phyloP scores from a whole-genome alignment of 2,888 invertebrate species.

The Temnothorax ravouxi region DNA sequence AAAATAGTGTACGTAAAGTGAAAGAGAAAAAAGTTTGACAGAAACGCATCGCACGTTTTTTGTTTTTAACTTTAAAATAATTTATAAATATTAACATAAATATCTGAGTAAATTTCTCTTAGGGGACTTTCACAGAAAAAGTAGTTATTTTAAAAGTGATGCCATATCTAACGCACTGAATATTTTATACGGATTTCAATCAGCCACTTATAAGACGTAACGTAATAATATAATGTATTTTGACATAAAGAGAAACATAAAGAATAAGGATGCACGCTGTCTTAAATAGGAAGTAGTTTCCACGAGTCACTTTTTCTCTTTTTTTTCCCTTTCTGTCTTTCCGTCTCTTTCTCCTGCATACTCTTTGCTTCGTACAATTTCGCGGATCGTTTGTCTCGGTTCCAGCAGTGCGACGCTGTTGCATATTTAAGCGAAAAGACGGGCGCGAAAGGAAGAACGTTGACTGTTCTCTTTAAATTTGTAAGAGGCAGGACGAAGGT shows the following conservation, averaged over 20 bases:
- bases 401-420: conserved; percentile 38
- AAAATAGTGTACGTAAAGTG: background rate
- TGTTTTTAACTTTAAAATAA: background rate
- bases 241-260: background rate
- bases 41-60: background rate
- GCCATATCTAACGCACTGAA: background rate
- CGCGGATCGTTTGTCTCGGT: conserved; percentile 54
- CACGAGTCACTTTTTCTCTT: background rate
- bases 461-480: conserved; percentile 55
- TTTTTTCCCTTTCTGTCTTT: background rate
- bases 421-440: conserved; percentile 55
- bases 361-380: conserved; percentile 51
- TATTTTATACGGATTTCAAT: background rate
- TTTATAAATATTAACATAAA: conserved; percentile 16
- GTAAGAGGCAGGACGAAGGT: conserved; percentile 48
- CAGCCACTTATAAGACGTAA: background rate
- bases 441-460: conserved; percentile 46
- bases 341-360: conserved; percentile 1
- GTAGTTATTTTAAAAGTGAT: background rate
- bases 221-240: conserved; percentile 11
- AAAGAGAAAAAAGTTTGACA: background rate
- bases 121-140: background rate
- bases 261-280: background rate
- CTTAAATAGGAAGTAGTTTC: background rate
- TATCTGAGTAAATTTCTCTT: background rate